Conservation (phyloP, 2,113 vertebrate genomes). For the Rousettus leschenaultii region DNA sequence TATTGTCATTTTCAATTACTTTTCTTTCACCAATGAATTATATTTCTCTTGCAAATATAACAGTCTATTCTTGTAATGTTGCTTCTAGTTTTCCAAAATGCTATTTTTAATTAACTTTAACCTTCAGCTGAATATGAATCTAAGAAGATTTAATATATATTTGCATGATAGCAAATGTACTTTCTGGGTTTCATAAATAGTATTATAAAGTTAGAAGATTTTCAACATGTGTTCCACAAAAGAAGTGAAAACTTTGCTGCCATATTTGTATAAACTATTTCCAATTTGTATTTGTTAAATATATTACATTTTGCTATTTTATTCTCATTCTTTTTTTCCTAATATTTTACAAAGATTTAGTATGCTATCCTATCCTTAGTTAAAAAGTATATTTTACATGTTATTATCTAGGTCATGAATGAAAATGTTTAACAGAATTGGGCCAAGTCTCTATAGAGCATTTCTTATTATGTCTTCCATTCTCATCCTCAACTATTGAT, state of each 20-base stretch:
- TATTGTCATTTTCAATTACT: neutral
- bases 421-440: constrained; percentile 52
- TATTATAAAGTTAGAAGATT: neutral
- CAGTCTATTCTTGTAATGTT: neutral
- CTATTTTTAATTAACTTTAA: neutral
- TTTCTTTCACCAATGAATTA: neutral
- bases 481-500: constrained; percentile 40
- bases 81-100: neutral
- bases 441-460: constrained; percentile 29
- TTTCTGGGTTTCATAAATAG: neutral
- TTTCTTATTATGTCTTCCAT: constrained; percentile 50
- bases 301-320: neutral
- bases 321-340: neutral
- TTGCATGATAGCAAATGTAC: neutral
- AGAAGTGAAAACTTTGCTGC: neutral
- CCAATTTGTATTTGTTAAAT: neutral
- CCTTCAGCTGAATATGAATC: neutral
- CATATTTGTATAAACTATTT: neutral
- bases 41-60: neutral
- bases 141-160: neutral
- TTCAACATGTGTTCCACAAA: neutral
- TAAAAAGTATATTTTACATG: neutral
- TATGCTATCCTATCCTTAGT: neutral
- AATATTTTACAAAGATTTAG: neutral
- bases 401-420: constrained; percentile 50